phyloP scores from a whole-genome alignment of 2,113 vertebrate genomes.

The Aptenodytes forsteri region DNA sequence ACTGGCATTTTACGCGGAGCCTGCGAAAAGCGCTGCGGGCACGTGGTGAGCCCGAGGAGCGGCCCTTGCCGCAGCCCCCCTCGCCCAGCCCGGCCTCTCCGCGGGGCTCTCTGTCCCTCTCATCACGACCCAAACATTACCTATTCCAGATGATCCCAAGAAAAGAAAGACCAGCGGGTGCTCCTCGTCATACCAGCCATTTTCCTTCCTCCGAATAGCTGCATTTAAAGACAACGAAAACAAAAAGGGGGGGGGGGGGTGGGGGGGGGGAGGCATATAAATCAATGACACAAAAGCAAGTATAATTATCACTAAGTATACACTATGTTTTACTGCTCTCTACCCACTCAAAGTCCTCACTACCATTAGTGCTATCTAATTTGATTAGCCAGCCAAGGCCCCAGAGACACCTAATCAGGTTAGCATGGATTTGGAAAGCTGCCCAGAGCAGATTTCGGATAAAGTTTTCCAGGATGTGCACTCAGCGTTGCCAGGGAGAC shows the following conservation, averaged over 20 bases:
- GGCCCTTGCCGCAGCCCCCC: too few species aligned
- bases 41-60: not conserved
- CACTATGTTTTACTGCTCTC: constrained; percentile 83
- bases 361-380: constrained; percentile 96
- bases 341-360: constrained; percentile 84
- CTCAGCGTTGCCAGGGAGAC: constrained; percentile 79
- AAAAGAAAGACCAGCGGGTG: constrained; percentile 97
- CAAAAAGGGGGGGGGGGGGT: not conserved
- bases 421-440: constrained; percentile 96
- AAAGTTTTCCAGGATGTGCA: constrained; percentile 85
- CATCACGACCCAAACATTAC: constrained; percentile 69
- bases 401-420: constrained; percentile 94
- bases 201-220: constrained; percentile 97
- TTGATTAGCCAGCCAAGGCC: constrained; percentile 94
- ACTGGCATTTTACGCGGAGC: not conserved
- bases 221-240: constrained; percentile 39
- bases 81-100: not conserved
- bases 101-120: not conserved
- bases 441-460: constrained; percentile 83
- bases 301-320: constrained; percentile 89
- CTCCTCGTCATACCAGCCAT: constrained; percentile 98
- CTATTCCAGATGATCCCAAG: constrained; percentile 95
- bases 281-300: constrained; percentile 83
- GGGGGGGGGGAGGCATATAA: constrained; percentile 76
- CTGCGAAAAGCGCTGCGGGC: not conserved